Evolutionary conservation across 2,113 vertebrate genomes (phyloP).

Genomic region (Erythrocercus mccallii): DNA sequence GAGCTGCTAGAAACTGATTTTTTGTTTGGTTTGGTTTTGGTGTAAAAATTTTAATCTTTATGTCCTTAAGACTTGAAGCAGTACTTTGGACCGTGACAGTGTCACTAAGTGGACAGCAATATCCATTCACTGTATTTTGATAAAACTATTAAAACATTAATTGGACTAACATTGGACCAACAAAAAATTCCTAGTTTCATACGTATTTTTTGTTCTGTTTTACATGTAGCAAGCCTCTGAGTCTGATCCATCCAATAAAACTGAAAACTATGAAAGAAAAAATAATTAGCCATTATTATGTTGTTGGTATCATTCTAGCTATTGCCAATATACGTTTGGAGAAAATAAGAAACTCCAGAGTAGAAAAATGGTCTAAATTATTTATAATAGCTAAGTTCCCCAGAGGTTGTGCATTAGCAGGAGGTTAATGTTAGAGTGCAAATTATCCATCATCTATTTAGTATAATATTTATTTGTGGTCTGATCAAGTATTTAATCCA

Average conservation of each 20-base stretch:
- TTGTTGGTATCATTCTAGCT: neutral
- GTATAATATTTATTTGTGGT: neutral
- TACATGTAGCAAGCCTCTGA: neutral
- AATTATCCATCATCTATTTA: neutral
- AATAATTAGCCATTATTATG: neutral
- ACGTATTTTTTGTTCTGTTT: neutral
- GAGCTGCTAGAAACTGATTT: neutral
- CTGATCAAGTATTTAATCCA: neutral
- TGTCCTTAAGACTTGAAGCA: neutral
- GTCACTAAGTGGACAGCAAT: neutral
- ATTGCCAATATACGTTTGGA: neutral
- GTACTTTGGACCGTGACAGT: fast-evolving
- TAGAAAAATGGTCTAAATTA: neutral
- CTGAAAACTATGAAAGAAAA: neutral
- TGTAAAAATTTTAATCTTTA: neutral
- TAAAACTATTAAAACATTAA: neutral
- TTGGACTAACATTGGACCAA: neutral
- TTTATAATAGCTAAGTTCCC: neutral
- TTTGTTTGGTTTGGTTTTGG: neutral
- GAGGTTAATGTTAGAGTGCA: neutral
- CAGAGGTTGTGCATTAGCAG: neutral
- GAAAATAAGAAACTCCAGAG: neutral
- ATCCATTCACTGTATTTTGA: neutral
- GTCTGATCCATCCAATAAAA: neutral
- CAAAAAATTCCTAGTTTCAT: neutral